Evolutionary conservation across 2,113 vertebrate genomes (phyloP).

Genomic region (Rostratula benghalensis): DNA sequence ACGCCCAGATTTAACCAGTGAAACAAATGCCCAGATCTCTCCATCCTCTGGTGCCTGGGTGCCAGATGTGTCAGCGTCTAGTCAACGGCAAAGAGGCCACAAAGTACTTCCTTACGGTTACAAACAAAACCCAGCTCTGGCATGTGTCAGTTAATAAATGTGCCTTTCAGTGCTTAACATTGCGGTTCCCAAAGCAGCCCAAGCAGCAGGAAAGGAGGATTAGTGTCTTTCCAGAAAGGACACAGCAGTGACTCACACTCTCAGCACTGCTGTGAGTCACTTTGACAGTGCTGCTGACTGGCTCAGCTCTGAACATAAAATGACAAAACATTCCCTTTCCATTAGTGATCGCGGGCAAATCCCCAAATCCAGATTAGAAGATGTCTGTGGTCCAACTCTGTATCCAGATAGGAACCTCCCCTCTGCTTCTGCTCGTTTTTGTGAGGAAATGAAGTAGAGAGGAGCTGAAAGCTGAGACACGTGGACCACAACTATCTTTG

Average conservation of each 20-base stretch:
- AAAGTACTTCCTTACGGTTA: background rate
- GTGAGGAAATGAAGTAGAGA: background rate
- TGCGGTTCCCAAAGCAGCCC: conserved; percentile 48
- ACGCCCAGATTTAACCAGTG: conserved; percentile 12
- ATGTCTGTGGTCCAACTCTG: background rate
- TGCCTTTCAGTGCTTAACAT: conserved; percentile 10
- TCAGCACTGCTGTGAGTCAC: conserved; percentile 55
- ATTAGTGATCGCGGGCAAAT: conserved; percentile 10
- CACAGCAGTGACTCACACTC: conserved; percentile 54
- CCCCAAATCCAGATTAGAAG: background rate
- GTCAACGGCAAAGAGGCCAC: conserved; percentile 14
- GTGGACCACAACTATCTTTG: background rate
- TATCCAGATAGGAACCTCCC: background rate
- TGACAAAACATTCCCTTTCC: conserved; percentile 27
- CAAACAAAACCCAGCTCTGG: conserved; percentile 7
- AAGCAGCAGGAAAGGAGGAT: conserved; percentile 62
- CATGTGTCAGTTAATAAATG: conserved; percentile 29
- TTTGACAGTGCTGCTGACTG: background rate
- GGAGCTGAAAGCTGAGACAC: background rate
- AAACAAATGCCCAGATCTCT: background rate
- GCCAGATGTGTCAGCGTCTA: conserved; percentile 51
- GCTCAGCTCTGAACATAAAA: background rate
- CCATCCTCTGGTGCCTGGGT: conserved; percentile 10
- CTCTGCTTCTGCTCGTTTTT: background rate
- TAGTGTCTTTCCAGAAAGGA: conserved; percentile 62